Base-by-base conservation (phyloP, 2,797 vertebrate genomes). In the Octomys mimax region DNA sequence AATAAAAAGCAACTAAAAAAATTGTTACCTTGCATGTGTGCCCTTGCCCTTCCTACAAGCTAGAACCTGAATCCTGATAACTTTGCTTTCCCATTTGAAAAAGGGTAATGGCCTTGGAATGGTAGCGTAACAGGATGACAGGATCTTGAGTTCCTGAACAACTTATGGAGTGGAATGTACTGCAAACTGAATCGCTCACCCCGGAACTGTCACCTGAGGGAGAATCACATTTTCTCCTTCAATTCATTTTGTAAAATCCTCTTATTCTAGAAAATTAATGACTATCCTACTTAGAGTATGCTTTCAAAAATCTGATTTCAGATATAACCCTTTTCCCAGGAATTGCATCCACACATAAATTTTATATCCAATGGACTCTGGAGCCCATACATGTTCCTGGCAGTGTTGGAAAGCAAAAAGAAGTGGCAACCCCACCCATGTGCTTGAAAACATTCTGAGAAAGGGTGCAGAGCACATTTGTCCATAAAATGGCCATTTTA, bases 301-400 rank as follows among this genome's bases (percentile, higher is more conserved):
- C 24, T n/a, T 87, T 84, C 49, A 70, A 94, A 97, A 89, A 49
- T 68, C 11, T 36, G 7, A 73, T 88, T 88, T 89, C 79, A 80
- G 22, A 54, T 62, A 31, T 22, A 54, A 39, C 9, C 9, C 6
- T 42, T n/a, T 42, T 81, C 78, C 57, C 9, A 54, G 79, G 79
- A 78, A 90, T 33, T 57, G 39, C 22, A 81, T 57, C 91, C 71
- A 82, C 21, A 54, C 12, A 28, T 75, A 42, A 62, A 26, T 80
- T 82, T 92, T 70, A 87, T n/a, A 80, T 31, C 77, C 22, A 68
- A 0, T 75, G 26, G 24, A 62, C 3, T 39, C 6, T 61, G 36
- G 36, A 71, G 46, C 11, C 24, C 24, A 85, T 52, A 36, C 10
- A 46, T 26, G 22, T 21, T 31, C 28, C 49, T 77, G 39, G 91